Evolutionary conservation across 1,140 invertebrate genomes (phyloP).

Genomic region (Tetragnatha versicolor): DNA sequence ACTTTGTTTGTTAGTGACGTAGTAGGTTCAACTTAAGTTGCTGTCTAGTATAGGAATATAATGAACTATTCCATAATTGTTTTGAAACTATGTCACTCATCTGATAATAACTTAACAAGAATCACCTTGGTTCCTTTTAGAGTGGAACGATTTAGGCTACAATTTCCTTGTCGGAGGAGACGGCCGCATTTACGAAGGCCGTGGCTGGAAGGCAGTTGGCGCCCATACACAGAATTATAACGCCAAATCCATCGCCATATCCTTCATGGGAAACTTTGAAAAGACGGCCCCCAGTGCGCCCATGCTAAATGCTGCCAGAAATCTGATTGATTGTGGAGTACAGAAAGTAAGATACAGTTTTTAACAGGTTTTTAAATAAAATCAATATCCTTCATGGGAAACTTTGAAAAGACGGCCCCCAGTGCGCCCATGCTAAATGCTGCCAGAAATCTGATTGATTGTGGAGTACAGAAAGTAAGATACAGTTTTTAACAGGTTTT

Average conservation of each 20-base stretch:
- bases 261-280: constrained; percentile 74
- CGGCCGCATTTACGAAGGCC: constrained; percentile 76
- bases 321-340: constrained; percentile 66
- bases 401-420: constrained; percentile 67
- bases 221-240: constrained; percentile 75
- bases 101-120: neutral
- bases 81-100: neutral
- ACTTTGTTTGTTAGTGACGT: no score
- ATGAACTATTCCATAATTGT: neutral
- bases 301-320: constrained; percentile 63
- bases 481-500: no score
- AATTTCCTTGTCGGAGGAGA: constrained; percentile 82
- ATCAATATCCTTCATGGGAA: constrained; percentile 66
- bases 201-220: constrained; percentile 74
- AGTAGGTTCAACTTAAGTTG: no score
- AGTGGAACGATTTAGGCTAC: constrained; percentile 62
- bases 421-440: constrained; percentile 64
- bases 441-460: constrained; percentile 63
- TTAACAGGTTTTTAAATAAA: neutral
- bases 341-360: constrained; percentile 30
- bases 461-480: constrained; percentile 61
- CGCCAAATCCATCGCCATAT: constrained; percentile 74
- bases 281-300: constrained; percentile 63
- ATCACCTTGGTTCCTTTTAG: neutral
- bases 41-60: no score